phyloP scores from a whole-genome alignment of 2,797 vertebrate genomes.

The Clarias pachynema region DNA sequence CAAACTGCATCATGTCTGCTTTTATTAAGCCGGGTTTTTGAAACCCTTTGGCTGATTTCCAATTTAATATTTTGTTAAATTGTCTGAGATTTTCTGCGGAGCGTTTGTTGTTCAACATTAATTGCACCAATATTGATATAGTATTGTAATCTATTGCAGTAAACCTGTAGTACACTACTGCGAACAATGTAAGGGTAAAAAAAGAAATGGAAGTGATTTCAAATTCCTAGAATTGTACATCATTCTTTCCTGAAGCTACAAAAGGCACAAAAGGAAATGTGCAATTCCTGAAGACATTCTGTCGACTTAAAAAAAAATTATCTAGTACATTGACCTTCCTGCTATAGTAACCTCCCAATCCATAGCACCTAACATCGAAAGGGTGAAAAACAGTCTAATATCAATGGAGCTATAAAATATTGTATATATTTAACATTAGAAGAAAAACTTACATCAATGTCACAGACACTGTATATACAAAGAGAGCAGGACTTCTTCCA shows the following conservation, averaged over 20 bases:
- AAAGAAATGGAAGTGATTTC: neutral
- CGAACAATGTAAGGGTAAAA: neutral
- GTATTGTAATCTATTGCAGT: too few species aligned
- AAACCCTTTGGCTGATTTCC: too few species aligned
- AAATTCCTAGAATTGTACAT: constrained; percentile 6
- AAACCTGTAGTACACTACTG: neutral
- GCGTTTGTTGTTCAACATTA: too few species aligned
- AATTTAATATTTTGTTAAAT: too few species aligned
- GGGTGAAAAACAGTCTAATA: neutral
- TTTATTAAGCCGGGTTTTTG: too few species aligned
- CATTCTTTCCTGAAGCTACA: neutral
- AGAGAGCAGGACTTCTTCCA: neutral
- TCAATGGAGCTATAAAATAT: neutral
- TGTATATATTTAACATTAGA: neutral
- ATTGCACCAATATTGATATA: too few species aligned
- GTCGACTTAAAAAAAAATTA: neutral
- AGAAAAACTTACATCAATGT: neutral
- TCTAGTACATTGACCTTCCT: neutral
- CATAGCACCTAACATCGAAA: neutral
- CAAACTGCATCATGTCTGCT: too few species aligned
- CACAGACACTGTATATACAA: neutral
- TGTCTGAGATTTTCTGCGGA: too few species aligned
- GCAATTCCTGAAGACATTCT: constrained; percentile 7
- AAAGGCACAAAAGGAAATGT: neutral
- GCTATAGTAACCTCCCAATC: neutral